phyloP scores from a whole-genome alignment of 2,888 invertebrate genomes.

The Cosmia pyralina region DNA sequence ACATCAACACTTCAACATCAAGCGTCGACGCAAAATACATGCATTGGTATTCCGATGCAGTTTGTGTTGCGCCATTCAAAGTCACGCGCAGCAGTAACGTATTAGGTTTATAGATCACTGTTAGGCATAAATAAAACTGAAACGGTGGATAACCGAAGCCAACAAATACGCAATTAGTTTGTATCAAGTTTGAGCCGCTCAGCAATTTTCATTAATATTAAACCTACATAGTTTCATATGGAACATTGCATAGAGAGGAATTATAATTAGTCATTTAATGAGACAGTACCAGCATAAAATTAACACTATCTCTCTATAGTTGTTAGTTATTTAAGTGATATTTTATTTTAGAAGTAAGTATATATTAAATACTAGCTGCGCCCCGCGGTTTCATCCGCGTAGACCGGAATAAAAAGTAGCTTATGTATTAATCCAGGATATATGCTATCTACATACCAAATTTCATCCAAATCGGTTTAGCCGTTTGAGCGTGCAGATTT shows the following conservation, averaged over 20 bases:
- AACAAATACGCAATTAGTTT: not conserved
- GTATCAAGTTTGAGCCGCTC: not conserved
- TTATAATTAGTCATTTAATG: not conserved
- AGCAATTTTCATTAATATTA: not conserved
- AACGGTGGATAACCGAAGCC: not conserved
- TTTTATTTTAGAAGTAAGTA: no score
- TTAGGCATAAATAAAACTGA: not conserved
- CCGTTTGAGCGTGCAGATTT: no score
- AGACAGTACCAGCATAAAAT: not conserved
- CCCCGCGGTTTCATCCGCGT: no score
- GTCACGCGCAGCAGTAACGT: conserved; percentile 31
- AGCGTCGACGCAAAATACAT: not conserved
- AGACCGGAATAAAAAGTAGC: no score
- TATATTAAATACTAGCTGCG: no score
- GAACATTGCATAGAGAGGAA: not conserved
- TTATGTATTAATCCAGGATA: no score
- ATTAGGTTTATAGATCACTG: conserved; percentile 20
- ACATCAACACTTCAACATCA: not conserved
- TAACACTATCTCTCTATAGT: no score
- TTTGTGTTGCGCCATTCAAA: conserved; percentile 11
- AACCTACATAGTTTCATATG: not conserved
- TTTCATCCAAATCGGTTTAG: no score
- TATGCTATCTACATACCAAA: no score
- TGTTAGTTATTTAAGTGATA: no score
- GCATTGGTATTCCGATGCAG: conserved; percentile 4